These are phyloP conservation scores for Bombus sibiricus DNA, from an alignment of 1,140 invertebrate species.

Conservation along the genomic window DNA sequence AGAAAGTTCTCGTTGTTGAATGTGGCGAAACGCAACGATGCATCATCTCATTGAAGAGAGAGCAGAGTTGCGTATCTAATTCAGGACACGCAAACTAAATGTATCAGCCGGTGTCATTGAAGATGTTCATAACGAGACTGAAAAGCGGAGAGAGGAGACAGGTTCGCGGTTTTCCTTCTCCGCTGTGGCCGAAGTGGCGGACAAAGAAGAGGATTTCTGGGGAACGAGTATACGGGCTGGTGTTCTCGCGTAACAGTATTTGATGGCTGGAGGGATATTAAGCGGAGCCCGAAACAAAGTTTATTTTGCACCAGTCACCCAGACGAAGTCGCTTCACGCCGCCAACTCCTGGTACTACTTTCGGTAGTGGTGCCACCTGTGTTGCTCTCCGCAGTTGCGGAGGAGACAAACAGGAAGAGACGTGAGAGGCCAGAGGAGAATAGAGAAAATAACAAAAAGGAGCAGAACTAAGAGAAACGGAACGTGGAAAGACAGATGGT, in stretches of 20 bases:
- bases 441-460: conserved; percentile 9
- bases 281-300: conserved; percentile 64
- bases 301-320: conserved; percentile 69
- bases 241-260: conserved; percentile 9
- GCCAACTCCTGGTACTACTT: conserved; percentile 18
- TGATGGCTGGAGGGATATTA: conserved; percentile 50
- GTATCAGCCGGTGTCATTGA: conserved; percentile 33
- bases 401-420: conserved; percentile 12
- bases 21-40: neutral
- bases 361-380: conserved; percentile 19
- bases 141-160: neutral
- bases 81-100: conserved; percentile 3
- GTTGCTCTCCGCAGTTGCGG: conserved; percentile 1
- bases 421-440: neutral
- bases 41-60: neutral
- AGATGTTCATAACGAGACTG: conserved; percentile 35
- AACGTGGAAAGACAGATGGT: conserved; percentile 22
- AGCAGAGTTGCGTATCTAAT: neutral
- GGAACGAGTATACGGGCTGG: neutral
- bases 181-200: neutral
- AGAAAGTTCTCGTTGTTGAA: conserved; percentile 13
- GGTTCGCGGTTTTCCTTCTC: conserved; percentile 28
- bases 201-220: conserved; percentile 24
- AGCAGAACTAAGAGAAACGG: conserved; percentile 17
- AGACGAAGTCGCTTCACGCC: conserved; percentile 41